A percentile compares a stretch with the other conserved stretches of the same genome.
These are phyloP conservation scores for Tyrannus savana DNA, from an alignment of 2,113 vertebrate species.

Conservation along the genomic window DNA sequence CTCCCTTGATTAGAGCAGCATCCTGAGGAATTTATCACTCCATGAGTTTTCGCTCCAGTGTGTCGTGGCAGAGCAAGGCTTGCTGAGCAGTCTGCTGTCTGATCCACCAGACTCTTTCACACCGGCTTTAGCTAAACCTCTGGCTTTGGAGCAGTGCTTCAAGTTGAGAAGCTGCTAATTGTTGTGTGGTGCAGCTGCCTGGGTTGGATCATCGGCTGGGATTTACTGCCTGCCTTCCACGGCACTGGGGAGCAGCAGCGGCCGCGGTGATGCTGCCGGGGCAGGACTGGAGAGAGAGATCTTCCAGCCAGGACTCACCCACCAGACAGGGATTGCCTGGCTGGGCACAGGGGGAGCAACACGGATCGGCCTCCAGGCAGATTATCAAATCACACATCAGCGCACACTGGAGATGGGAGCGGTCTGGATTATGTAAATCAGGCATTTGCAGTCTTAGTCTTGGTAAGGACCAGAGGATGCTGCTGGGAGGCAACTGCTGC, in stretches of 20 bases:
- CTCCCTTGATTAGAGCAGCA: not conserved
- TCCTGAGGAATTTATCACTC: not conserved
- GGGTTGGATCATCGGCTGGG: not conserved
- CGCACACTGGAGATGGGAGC: not conserved
- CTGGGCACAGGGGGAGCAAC: too few relatives aligned
- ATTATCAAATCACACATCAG: not conserved
- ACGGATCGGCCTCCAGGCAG: not conserved
- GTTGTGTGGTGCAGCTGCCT: not conserved
- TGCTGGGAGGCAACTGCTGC: not conserved
- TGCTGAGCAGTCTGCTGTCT: not conserved
- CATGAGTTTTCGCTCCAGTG: not conserved
- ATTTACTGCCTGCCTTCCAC: not conserved
- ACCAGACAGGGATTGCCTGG: not conserved
- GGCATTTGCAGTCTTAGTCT: not conserved
- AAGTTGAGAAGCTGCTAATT: not conserved
- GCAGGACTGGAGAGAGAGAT: not conserved
- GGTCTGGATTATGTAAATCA: not conserved
- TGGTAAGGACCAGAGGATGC: not conserved
- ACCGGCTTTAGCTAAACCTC: not conserved
- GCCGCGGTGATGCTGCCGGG: fast-evolving
- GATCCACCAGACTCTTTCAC: not conserved
- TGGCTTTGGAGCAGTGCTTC: not conserved
- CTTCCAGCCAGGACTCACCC: not conserved
- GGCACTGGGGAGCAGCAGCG: not conserved
- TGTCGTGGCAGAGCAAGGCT: not conserved